A percentile compares a stretch with the other conserved stretches of the same genome.
These are phyloP conservation scores for Leptogaster cylindrica DNA, from an alignment of 2,888 invertebrate species.

Conservation along the genomic window DNA sequence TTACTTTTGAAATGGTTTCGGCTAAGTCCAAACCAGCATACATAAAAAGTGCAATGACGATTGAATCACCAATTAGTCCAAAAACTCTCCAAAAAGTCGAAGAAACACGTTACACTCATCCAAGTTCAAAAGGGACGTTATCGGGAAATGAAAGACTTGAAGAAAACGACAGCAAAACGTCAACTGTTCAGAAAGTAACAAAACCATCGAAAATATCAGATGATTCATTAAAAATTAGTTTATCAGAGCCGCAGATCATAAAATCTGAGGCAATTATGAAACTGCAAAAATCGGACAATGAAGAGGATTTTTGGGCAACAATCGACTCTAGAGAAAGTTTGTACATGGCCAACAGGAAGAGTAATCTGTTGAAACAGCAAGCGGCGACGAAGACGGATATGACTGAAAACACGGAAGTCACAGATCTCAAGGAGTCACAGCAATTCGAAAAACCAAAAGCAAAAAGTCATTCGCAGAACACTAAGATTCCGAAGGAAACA, in stretches of 20 bases:
- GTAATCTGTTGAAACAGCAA: slow-evolving; percentile 62
- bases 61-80: no score
- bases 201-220: no score
- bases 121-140: no score
- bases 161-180: background rate
- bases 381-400: slow-evolving; percentile 48
- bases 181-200: no score
- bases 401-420: slow-evolving; percentile 41
- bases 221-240: no score
- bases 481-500: slow-evolving; percentile 49
- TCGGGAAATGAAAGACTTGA: no score
- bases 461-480: slow-evolving; percentile 47
- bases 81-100: no score
- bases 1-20: no score
- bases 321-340: slow-evolving; percentile 72
- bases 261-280: slow-evolving; percentile 42
- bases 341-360: slow-evolving; percentile 67
- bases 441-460: slow-evolving; percentile 47
- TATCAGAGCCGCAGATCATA: no score
- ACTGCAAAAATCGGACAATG: slow-evolving; percentile 57
- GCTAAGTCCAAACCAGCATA: no score
- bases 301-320: slow-evolving; percentile 70
- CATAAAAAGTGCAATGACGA: no score
- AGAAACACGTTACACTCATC: no score
- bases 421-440: background rate